Evolutionary conservation across 1,140 invertebrate species (phyloP), one percentile per base, ranked within the genome.

Genomic region (Pachypsylla venusta): DNA sequence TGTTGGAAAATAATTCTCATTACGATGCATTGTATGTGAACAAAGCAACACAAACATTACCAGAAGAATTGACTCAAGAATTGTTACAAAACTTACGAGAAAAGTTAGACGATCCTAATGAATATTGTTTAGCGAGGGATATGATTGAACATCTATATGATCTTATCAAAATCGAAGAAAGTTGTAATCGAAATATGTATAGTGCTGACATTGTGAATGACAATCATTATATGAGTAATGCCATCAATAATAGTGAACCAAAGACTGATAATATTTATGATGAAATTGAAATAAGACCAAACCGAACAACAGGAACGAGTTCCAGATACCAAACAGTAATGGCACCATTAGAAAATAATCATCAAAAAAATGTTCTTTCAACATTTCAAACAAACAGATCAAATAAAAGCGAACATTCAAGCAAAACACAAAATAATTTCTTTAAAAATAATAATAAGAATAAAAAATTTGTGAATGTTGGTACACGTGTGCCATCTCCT

Each of bases 61-160:
- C 84, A 0, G 82, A 84, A 66, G 84, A 86, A 68, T 66, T 87
- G 26, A 85, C 83, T 0, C 78, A 82, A 61, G 84, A 87, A 61
- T 76, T 87, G 19, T 69, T 88, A 48, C 79, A 79, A 63, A 78
- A 79, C 57, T 71, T 88, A 1, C 74, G 80, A 56, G 79, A 83
- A 56, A 80, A 79, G 63, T 67, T 87, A 1, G 81, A 84, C 60
- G 81, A 83, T 67, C 85, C 84, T 0, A 77, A 82, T 42, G 81
- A 82, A 58, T 84, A 84, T 62, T 77, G 80, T 40, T 81, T 85
- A 65, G 84, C 84, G 1, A 74, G 81, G 22, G 82, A 85, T 69
- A 84, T 84, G 74, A 87, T 87, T 55, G 84, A 87, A 65, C 81
- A 84, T 61, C 70, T 87, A 1, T 87, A 87, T 64, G 84, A 86